Evolutionary conservation across 1,140 invertebrate species (phyloP).

Genomic region (Leptinotarsa defecta): DNA sequence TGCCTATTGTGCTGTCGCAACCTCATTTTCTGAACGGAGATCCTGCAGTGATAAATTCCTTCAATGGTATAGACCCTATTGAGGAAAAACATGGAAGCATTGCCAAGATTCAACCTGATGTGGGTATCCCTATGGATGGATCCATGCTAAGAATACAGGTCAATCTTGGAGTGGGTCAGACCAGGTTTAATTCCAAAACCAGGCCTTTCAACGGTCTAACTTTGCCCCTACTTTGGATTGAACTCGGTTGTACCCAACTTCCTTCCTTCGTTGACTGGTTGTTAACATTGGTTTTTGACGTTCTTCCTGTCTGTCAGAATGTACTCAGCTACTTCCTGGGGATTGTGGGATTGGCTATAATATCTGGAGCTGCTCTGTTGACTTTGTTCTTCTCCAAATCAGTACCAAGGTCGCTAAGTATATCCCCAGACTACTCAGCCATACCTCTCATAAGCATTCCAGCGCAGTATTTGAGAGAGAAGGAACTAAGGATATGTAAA

Average conservation of each 20-base stretch:
- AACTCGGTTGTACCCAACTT: slow-evolving; percentile 59
- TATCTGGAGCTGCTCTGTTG: slow-evolving; percentile 52
- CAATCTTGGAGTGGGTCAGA: slow-evolving; percentile 67
- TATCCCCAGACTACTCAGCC: slow-evolving; percentile 34
- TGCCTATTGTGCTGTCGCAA: slow-evolving; percentile 73
- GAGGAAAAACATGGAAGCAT: slow-evolving; percentile 60
- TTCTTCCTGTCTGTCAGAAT: slow-evolving; percentile 53
- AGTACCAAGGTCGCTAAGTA: slow-evolving; percentile 28
- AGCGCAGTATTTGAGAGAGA: slow-evolving; percentile 33
- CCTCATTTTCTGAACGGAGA: slow-evolving; percentile 80
- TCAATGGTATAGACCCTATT: slow-evolving; percentile 71
- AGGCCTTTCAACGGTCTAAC: slow-evolving; percentile 64
- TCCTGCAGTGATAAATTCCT: slow-evolving; percentile 63
- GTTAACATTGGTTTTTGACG: slow-evolving; percentile 49
- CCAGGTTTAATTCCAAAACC: slow-evolving; percentile 61
- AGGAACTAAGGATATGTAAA: slow-evolving; percentile 36
- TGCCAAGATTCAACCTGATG: slow-evolving; percentile 53
- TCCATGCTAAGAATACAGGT: slow-evolving; percentile 67
- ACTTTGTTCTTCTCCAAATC: slow-evolving; percentile 30
- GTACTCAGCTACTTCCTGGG: slow-evolving; percentile 53
- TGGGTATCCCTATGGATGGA: slow-evolving; percentile 63
- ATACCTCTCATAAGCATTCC: slow-evolving; percentile 38
- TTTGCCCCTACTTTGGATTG: slow-evolving; percentile 69
- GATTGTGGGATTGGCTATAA: slow-evolving; percentile 53
- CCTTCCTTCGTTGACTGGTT: slow-evolving; percentile 48